These are phyloP conservation scores for Phacellophora camtschatica DNA, from an alignment of 30 jellyfish, hydroid and myxozoan genomes.

Conservation along the genomic window DNA sequence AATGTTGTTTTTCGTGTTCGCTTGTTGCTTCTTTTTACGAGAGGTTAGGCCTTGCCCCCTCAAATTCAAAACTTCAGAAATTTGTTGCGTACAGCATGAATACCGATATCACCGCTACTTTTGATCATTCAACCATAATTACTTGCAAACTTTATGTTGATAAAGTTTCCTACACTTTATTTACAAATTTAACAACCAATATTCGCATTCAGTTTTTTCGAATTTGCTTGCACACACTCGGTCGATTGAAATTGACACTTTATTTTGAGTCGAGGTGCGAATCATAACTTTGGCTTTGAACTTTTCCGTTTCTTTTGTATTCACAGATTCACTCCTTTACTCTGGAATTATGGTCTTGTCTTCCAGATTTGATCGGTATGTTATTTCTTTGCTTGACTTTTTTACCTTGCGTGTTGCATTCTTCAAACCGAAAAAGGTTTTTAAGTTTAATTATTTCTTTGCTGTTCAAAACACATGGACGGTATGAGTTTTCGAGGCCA, in stretches of 20 bases:
- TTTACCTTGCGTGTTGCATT: not conserved
- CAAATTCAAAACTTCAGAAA: no score
- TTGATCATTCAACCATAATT: no score
- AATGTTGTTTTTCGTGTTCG: no score
- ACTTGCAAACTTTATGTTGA: no score
- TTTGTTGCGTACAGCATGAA: no score
- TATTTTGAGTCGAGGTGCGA: conserved; percentile 74
- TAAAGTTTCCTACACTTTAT: no score
- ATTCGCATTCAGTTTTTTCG: not conserved
- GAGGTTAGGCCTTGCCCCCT: no score
- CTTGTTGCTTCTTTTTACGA: no score
- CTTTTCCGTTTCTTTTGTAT: conserved; percentile 66
- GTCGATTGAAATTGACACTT: conserved; percentile 60
- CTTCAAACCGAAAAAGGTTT: not conserved
- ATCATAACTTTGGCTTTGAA: conserved; percentile 55
- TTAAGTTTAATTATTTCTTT: no score
- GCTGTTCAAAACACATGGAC: no score
- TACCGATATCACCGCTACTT: no score
- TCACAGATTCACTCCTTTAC: conserved; percentile 64
- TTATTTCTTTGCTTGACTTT: conserved; percentile 18
- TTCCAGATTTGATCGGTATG: conserved; percentile 49
- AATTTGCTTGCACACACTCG: conserved; percentile 11
- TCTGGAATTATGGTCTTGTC: conserved; percentile 73
- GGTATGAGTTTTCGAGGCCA: no score
- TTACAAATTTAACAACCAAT: not conserved